phyloP scores from a whole-genome alignment of 2,888 invertebrate species.

The Steromphala cineraria region DNA sequence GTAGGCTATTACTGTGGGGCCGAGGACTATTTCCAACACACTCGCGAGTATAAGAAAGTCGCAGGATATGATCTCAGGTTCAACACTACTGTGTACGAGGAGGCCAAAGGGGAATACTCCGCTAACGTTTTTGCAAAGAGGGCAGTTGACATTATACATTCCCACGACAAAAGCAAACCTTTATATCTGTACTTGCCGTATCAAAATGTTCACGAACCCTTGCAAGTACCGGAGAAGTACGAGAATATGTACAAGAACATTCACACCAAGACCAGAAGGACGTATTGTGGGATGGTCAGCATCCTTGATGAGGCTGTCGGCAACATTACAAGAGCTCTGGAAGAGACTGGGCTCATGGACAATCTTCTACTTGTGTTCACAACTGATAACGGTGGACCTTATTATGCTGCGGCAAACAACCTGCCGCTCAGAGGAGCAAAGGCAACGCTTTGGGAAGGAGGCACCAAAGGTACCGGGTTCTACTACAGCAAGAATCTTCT shows the following conservation, averaged over 20 bases:
- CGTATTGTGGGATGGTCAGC: constrained; percentile 80
- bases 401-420: constrained; percentile 73
- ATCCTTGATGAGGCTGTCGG: constrained; percentile 90
- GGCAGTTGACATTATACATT: constrained; percentile 50
- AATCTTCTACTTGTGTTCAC: constrained; percentile 89
- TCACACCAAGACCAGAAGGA: background rate
- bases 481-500: constrained; percentile 64
- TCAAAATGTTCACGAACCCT: constrained; percentile 62
- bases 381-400: constrained; percentile 81
- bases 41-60: background rate
- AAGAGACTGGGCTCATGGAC: constrained; percentile 81
- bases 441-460: constrained; percentile 91
- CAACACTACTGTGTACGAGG: background rate
- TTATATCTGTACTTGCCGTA: constrained; percentile 66
- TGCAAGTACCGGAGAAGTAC: constrained; percentile 51
- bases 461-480: constrained; percentile 67
- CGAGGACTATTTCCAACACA: constrained; percentile 66
- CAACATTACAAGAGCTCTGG: constrained; percentile 82
- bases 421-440: constrained; percentile 79
- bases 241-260: constrained; percentile 20
- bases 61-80: background rate
- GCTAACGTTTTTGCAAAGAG: constrained; percentile 40
- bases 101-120: background rate
- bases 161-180: constrained; percentile 53
- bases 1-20: constrained; percentile 74